Base-by-base conservation (phyloP, 2,113 vertebrate species). In the Eulemur rufifrons region DNA sequence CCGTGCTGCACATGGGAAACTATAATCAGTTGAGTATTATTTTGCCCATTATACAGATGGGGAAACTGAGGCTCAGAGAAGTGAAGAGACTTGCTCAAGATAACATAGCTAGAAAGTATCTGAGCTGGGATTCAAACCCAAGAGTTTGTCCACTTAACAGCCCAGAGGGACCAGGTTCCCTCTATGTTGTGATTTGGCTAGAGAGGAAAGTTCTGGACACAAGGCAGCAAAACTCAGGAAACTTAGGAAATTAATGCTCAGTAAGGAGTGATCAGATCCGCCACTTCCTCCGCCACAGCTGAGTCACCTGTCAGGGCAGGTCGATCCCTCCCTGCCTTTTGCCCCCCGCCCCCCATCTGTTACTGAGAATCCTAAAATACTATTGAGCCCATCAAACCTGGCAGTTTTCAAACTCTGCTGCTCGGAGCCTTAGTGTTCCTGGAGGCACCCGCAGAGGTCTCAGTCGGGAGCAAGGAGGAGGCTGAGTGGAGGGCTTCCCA, bases 61-160 rank as follows among this genome's bases (percentile, higher is more conserved):
- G n/a, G 50, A 80, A 50, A 86, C 56, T 29, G 56, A 95, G 78
- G 47, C 29, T 63, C 83, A 88, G 91, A 89, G 76, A 59, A 73
- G 8, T 50, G 34, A 59, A 74, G 39, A 56, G 32, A 12, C 6
- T 56, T 90, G n/a, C 63, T 68, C 14, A 59, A 29, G 10, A 13
- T 87, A 13, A 78, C 63, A 54, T 18, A 88, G 21, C 56, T 45
- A 69, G 12, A 89, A 50, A 59, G 34, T 64, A 15, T 64, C 37
- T 89, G 25, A 89, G 23, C 21, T 92, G 29, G n/a, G 34, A 94
- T 39, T 74, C 34, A 47, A 81, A 81, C 25, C 34, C 34, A 18
- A n/a, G 61, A 8, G 27, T 47, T 0, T 0, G 52, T 56, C 10
- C 47, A n/a, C 27, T 56, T 39, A 18, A 63, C 27, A 12, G 73